Evolutionary conservation across 2,797 vertebrate genomes (phyloP).

Genomic region (Miopithecus talapoin): DNA sequence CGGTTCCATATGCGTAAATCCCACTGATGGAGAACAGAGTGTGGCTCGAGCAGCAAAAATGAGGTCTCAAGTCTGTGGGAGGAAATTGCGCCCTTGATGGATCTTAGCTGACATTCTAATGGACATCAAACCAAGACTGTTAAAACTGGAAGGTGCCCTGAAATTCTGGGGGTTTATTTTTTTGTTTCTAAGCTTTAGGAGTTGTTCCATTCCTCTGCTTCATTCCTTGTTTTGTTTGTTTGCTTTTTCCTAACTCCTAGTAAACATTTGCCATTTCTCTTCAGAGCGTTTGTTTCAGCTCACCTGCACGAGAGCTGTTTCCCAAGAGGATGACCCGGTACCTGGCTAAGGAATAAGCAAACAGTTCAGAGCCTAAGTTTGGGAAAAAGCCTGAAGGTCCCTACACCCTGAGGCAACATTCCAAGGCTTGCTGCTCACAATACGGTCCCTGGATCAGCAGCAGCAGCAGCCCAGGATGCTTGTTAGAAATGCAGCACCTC

Average conservation of each 20-base stretch:
- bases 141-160: not conserved
- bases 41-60: not conserved
- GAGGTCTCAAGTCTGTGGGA: not conserved
- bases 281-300: not conserved
- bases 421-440: not conserved
- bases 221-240: not conserved
- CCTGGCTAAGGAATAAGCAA: not conserved
- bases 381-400: not conserved
- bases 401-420: not conserved
- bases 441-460: not conserved
- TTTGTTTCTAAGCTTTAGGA: not conserved
- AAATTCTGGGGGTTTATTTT: not conserved
- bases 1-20: slow-evolving; percentile 77
- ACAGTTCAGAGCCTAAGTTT: not conserved
- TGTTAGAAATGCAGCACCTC: not conserved
- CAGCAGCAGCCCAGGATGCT: not conserved
- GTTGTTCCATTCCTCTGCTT: not conserved
- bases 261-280: not conserved
- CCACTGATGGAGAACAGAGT: slow-evolving; percentile 73
- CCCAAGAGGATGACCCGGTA: not conserved
- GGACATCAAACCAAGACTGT: not conserved
- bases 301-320: not conserved
- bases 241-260: not conserved
- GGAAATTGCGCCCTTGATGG: slow-evolving; percentile 59
- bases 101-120: slow-evolving; percentile 66